These are phyloP conservation scores for Equus przewalskii DNA, from an alignment of 2,113 vertebrate genomes.

Conservation along the genomic window DNA sequence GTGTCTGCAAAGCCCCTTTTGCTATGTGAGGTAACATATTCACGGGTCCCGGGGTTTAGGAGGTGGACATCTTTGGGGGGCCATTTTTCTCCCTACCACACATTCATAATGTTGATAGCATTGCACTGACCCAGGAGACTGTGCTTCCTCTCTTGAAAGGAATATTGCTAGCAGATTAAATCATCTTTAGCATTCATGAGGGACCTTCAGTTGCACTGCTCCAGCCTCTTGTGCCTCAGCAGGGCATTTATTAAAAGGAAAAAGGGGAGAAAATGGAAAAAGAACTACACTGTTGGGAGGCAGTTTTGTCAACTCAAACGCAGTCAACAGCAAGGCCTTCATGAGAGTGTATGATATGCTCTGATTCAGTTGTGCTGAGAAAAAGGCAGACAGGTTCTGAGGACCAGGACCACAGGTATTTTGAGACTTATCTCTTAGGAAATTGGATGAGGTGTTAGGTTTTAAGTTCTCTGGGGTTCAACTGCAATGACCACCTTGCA, in stretches of 20 bases:
- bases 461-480: neutral
- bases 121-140: constrained; percentile 40
- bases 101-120: neutral
- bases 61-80: neutral
- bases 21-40: neutral
- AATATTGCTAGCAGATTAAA: constrained; percentile 56
- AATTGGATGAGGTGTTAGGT: neutral
- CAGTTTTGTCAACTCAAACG: constrained; percentile 48
- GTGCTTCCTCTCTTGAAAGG: constrained; percentile 8
- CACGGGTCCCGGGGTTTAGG: neutral
- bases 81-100: neutral
- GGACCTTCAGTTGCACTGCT: neutral
- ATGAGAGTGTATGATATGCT: neutral
- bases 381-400: constrained; percentile 8
- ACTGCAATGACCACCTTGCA: neutral
- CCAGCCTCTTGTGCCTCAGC: constrained; percentile 57
- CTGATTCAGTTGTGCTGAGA: neutral
- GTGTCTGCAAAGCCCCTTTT: neutral
- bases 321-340: constrained; percentile 13
- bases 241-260: constrained; percentile 71
- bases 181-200: constrained; percentile 58
- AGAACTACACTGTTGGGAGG: constrained; percentile 6
- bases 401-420: neutral
- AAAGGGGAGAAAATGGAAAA: neutral
- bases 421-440: neutral